phyloP scores from a whole-genome alignment of 2,888 invertebrate species.

The Nipponacmea schrenckii region DNA sequence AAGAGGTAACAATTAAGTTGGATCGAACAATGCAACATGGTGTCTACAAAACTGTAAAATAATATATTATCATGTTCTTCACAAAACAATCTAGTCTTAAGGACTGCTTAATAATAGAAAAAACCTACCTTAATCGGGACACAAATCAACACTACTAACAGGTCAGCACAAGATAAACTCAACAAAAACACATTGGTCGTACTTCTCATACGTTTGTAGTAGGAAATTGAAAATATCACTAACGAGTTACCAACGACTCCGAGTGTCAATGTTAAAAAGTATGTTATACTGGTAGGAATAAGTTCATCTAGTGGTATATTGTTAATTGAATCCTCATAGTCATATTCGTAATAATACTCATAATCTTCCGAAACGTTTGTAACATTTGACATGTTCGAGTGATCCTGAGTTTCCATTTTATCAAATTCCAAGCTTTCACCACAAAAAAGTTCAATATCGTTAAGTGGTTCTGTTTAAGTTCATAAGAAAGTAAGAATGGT shows the following conservation, averaged over 20 bases:
- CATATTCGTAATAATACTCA: conserved; percentile 66
- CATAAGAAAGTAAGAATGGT: too few relatives aligned
- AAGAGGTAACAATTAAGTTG: too few relatives aligned
- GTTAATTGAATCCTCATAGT: conserved; percentile 66
- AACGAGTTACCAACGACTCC: conserved; percentile 74
- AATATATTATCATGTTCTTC: too few relatives aligned
- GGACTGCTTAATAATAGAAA: too few relatives aligned
- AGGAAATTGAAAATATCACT: conserved; percentile 72
- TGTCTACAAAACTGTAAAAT: too few relatives aligned
- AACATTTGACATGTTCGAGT: not conserved
- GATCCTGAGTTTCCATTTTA: not conserved
- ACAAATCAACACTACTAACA: conserved; percentile 76
- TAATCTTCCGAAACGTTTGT: conserved; percentile 17
- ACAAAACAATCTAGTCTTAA: too few relatives aligned
- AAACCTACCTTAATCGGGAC: conserved; percentile 77
- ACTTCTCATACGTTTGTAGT: conserved; percentile 72
- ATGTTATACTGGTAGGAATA: conserved; percentile 72
- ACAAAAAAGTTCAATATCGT: not conserved
- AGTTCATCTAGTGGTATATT: conserved; percentile 72
- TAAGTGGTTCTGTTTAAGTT: too few relatives aligned
- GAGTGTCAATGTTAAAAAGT: conserved; percentile 73
- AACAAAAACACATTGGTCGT: conserved; percentile 77
- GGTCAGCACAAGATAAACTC: conserved; percentile 76
- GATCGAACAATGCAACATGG: too few relatives aligned
- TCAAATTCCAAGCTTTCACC: not conserved